Base-by-base conservation (phyloP, 2,888 invertebrate species). In the Drosophila anceps region DNA sequence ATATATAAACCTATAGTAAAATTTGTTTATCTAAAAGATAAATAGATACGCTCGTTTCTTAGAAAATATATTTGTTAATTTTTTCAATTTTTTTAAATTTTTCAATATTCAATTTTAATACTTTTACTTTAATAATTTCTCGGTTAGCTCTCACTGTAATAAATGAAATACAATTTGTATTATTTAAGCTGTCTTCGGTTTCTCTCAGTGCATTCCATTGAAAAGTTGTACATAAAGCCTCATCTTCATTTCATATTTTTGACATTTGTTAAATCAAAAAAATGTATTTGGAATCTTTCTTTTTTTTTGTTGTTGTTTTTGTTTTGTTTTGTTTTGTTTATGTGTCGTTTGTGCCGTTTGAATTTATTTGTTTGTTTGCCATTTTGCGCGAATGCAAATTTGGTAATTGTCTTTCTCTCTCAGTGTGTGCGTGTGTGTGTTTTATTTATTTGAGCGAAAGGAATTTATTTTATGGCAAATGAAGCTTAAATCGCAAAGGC, bases 341-440 rank as follows among this genome's bases (percentile, higher is more conserved):
- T 86, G 81, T 84, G 71, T 79, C 76, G 76, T 79, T 82, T 80
- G 75, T 78, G 84, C 73, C 74, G 66, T 85, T 86, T 85, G 86
- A 86, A 88, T 86, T 86, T 86, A 86, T 86, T 84, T 88, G 86
- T 88, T 86, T 86, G 84, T 84, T 88, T 86, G 82, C 74, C 73
- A 84, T 82, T 78, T 76, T 70, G 75, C 76, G 68, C 67, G 75
- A 84, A 81, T 90, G 85, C 81, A 87, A 80, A 87, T 90, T 88
- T 82, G 76, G 83, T 84, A 79, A 82, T 88, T 90, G 86, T 76
- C 72, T 82, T 62, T 74, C 63, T 44, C 57, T 63, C 61, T 64
- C 6, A 58, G 24, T 43, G 29, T 33, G 24, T 55, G 4, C 41
- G 37, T 39, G 15, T 46, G 1, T 66, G 59, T 71, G 51, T 37